A percentile compares a stretch with the other conserved stretches of the same genome.
These are phyloP conservation scores for Callimico goeldii DNA, from an alignment of 2,797 vertebrate species.

Conservation along the genomic window DNA sequence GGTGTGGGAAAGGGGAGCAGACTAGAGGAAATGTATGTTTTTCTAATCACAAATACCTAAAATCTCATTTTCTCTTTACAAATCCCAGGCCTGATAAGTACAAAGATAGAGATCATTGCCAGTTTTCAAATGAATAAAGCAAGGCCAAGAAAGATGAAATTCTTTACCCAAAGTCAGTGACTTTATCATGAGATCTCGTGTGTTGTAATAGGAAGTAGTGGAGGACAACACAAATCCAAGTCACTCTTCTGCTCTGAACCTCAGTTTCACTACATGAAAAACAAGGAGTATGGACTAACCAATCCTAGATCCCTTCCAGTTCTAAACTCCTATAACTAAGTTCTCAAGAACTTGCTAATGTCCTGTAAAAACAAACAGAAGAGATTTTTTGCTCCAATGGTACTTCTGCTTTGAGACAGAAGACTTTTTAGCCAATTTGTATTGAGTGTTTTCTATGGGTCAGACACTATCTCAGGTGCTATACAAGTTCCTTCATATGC, in stretches of 20 bases:
- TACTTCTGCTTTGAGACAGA: not conserved
- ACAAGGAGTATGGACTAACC: not conserved
- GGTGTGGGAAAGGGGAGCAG: not conserved
- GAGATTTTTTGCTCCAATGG: not conserved
- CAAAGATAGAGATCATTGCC: not conserved
- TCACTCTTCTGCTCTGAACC: not conserved
- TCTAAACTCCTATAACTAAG: slow-evolving; percentile 14
- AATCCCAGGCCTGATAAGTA: not conserved
- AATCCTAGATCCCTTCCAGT: not conserved
- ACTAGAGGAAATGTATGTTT: not conserved
- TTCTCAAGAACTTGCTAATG: not conserved
- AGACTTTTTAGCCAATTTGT: slow-evolving; percentile 11
- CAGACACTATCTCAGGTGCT: not conserved
- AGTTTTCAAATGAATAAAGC: slow-evolving; percentile 49
- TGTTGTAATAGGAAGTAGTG: not conserved
- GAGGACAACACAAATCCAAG: slow-evolving; percentile 15
- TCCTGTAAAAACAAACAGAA: not conserved
- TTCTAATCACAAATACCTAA: not conserved
- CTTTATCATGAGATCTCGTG: not conserved
- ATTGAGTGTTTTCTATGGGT: not conserved
- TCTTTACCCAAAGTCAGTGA: not conserved
- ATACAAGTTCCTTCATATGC: not conserved
- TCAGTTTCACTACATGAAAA: slow-evolving; percentile 11
- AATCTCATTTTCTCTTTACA: not conserved
- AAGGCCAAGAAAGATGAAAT: not conserved